Evolutionary conservation across 2,888 invertebrate species (phyloP), one percentile per base, ranked within the genome.

Genomic region (Callinectes sapidus): DNA sequence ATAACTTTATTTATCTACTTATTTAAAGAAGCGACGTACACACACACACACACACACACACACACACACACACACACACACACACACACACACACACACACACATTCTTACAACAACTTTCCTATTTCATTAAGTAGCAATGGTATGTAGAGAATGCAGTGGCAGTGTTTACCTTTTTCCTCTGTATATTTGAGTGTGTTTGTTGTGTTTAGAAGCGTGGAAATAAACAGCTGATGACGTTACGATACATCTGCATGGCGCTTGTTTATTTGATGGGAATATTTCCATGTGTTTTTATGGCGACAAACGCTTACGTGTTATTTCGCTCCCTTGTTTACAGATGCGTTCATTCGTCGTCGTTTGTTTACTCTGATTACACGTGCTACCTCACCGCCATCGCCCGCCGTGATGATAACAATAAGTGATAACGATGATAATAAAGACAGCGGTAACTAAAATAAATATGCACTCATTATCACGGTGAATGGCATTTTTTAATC

Each of bases 21-120:
- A 71, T 71, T 71, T 28, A 28, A 71, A 71, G 71, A 10, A 23
- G 10, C 10, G 71, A 28, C n/a, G 10, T 10, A 23, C 61, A 61
- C 61, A 61, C 61, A 61, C 61, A 61, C 61, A 61, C 61, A 61
- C 61, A 61, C 61, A 61, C 61, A 61, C 61, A 61, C 61, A 61
- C 61, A 61, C 61, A 61, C 61, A 61, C 61, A 61, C 61, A 61
- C 61, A 61, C 61, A 61, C 61, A 61, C 61, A 61, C 61, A 61
- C 61, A 61, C 61, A 61, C 61, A 61, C 61, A 61, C 61, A 61
- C 61, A 61, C 61, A 61, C 61, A 61, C 61, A 61, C 61, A 61
- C 61, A 61, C 61, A 61, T 10, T 0, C 18, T 18, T 2, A 16
- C 18, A 61, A 16, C 2, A 16, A 28, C 28, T 61, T 61, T 18